phyloP scores from a whole-genome alignment of 2,797 vertebrate genomes.

The Tenualosa ilisha region DNA sequence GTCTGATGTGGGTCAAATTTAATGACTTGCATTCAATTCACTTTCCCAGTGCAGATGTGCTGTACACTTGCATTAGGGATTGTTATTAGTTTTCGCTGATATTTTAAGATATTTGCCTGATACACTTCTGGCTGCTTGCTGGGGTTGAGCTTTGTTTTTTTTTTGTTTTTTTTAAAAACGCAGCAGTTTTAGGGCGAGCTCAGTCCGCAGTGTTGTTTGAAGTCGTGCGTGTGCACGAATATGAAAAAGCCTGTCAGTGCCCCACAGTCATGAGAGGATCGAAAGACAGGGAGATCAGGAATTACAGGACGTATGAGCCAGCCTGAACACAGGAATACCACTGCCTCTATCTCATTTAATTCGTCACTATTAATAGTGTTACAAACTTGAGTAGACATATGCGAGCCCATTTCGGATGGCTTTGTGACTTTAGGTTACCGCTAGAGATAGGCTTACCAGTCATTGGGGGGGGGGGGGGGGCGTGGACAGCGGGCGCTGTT shows the following conservation, averaged over 20 bases:
- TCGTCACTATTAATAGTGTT: neutral
- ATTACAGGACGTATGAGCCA: conserved; percentile 11
- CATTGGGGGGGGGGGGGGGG: too few species aligned
- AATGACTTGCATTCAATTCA: neutral
- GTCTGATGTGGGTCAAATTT: neutral
- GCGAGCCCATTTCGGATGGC: neutral
- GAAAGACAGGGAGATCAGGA: neutral
- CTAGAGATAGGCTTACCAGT: neutral
- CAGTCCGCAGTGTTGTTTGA: neutral
- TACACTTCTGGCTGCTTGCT: neutral
- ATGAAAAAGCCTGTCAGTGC: neutral
- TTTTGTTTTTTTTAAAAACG: neutral
- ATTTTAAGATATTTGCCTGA: neutral
- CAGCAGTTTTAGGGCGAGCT: neutral
- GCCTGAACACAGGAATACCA: neutral
- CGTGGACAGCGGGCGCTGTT: neutral
- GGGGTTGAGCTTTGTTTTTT: neutral
- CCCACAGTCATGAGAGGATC: neutral
- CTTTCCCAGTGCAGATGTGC: neutral
- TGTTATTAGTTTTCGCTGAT: neutral
- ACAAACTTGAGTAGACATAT: too few species aligned
- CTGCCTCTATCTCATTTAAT: neutral
- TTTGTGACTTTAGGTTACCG: neutral
- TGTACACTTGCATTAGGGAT: neutral
- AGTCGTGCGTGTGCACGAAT: neutral